A percentile compares a stretch with the other conserved stretches of the same genome.
Evolutionary conservation across 1,140 invertebrate genomes (phyloP).

Genomic region (Hyles euphorbiae): DNA sequence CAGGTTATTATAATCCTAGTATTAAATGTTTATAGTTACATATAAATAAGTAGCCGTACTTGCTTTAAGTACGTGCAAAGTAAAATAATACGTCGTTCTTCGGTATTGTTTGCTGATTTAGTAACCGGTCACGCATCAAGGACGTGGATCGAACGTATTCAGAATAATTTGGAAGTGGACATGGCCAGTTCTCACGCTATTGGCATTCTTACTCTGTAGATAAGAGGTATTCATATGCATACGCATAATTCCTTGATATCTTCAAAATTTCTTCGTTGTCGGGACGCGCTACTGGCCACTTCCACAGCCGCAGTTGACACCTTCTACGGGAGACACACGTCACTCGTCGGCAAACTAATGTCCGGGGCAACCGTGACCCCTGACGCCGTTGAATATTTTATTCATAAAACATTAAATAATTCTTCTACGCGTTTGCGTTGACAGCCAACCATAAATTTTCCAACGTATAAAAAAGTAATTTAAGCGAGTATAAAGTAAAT

Average conservation of each 20-base stretch:
- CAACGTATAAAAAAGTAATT: too few relatives aligned
- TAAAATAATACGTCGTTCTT: slow-evolving; percentile 35
- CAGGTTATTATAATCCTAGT: not conserved
- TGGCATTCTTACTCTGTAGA: slow-evolving; percentile 50
- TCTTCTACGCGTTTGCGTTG: too few relatives aligned
- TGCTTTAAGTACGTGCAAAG: slow-evolving; percentile 36
- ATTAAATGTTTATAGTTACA: too few relatives aligned
- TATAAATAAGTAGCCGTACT: not conserved
- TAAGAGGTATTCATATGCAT: slow-evolving; percentile 28
- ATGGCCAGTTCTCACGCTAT: slow-evolving; percentile 63
- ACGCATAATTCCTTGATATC: slow-evolving; percentile 1
- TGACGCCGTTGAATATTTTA: too few relatives aligned
- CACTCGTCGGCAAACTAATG: too few relatives aligned
- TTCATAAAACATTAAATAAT: too few relatives aligned
- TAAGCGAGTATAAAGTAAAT: too few relatives aligned
- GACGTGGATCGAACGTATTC: slow-evolving; percentile 62
- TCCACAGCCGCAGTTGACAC: not conserved
- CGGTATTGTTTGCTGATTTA: slow-evolving; percentile 41
- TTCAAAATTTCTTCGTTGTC: not conserved
- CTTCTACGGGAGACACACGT: too few relatives aligned
- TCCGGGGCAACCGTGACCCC: too few relatives aligned
- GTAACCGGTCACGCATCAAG: slow-evolving; percentile 65
- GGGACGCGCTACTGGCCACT: not conserved
- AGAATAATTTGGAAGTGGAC: slow-evolving; percentile 63
- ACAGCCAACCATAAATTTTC: too few relatives aligned